These are phyloP conservation scores for Conus canariensis DNA, from an alignment of 2,888 invertebrate species.

Conservation along the genomic window DNA sequence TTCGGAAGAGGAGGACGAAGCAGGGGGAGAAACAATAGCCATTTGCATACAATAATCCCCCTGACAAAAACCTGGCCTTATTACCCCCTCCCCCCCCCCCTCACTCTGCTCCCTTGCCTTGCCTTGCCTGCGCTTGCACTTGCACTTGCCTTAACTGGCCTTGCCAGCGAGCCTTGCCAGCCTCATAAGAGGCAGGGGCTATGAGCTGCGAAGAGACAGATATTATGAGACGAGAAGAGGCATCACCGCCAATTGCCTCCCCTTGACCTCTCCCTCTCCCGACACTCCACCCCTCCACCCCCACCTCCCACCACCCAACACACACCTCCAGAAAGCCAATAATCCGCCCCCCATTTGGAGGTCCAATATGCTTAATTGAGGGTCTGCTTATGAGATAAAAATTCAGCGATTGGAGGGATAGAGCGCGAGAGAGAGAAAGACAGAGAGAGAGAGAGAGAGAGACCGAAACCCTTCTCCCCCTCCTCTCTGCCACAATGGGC, in stretches of 20 bases:
- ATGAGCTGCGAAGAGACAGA: conserved; percentile 41
- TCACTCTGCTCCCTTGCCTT: background rate
- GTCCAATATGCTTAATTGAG: conserved; percentile 49
- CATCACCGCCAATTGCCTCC: conserved; percentile 34
- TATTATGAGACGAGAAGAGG: conserved; percentile 34
- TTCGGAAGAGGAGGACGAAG: conserved; percentile 16
- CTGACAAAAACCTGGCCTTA: conserved; percentile 16
- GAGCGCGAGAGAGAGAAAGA: background rate
- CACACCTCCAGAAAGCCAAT: conserved; percentile 38
- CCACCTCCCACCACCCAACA: conserved; percentile 5
- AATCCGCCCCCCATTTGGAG: conserved; percentile 40
- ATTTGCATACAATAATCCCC: conserved; percentile 44
- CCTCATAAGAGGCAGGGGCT: conserved; percentile 29
- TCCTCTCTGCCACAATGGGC: background rate
- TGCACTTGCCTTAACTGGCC: background rate
- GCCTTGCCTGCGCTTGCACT: background rate
- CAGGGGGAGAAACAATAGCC: conserved; percentile 35
- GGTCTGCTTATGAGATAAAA: conserved; percentile 50
- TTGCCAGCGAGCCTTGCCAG: background rate
- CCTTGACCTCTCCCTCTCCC: conserved; percentile 26
- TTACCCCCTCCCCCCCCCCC: background rate
- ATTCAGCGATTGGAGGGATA: conserved; percentile 41
- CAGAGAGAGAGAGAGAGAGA: too few relatives aligned
- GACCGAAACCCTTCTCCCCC: background rate
- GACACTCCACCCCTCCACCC: background rate